Evolutionary conservation across 1,140 invertebrate genomes (phyloP).

Genomic region (Drosophila santomea): DNA sequence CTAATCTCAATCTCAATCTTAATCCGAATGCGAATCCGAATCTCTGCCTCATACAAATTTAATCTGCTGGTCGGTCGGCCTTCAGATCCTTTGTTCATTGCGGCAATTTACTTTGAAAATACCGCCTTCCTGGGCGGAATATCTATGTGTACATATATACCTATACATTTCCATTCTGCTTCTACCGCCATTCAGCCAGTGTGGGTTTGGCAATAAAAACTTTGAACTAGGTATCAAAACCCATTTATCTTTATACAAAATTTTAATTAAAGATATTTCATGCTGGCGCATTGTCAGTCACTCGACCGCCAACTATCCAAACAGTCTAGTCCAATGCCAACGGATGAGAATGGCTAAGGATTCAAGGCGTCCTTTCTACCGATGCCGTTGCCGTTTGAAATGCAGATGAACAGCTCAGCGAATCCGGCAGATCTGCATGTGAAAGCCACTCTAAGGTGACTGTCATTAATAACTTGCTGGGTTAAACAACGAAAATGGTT

Average conservation of each 20-base stretch:
- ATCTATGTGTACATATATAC: not conserved
- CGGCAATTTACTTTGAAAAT: conserved; percentile 72
- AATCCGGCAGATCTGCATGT: conserved; percentile 55
- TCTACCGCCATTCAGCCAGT: not conserved
- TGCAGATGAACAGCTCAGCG: conserved; percentile 55
- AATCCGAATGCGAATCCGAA: conserved; percentile 6
- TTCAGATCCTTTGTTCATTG: conserved; percentile 60
- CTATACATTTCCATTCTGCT: not conserved
- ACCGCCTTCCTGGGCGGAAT: conserved; percentile 25
- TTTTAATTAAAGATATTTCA: conserved; percentile 82
- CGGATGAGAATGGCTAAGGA: conserved; percentile 16
- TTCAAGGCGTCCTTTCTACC: conserved; percentile 39
- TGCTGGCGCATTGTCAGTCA: conserved; percentile 72
- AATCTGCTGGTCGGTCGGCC: conserved; percentile 67
- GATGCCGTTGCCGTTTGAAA: conserved; percentile 50
- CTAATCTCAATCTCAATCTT: conserved; percentile 43
- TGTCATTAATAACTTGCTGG: conserved; percentile 77
- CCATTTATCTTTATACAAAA: conserved; percentile 82
- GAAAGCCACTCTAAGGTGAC: conserved; percentile 64
- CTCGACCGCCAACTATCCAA: conserved; percentile 5
- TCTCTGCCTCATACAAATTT: conserved; percentile 31
- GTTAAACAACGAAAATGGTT: conserved; percentile 48
- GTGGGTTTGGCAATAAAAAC: conserved; percentile 70
- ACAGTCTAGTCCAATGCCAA: conserved; percentile 1
- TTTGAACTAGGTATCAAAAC: conserved; percentile 77